Evolutionary conservation across 2,888 invertebrate genomes (phyloP).

Genomic region (Ophion costatus): DNA sequence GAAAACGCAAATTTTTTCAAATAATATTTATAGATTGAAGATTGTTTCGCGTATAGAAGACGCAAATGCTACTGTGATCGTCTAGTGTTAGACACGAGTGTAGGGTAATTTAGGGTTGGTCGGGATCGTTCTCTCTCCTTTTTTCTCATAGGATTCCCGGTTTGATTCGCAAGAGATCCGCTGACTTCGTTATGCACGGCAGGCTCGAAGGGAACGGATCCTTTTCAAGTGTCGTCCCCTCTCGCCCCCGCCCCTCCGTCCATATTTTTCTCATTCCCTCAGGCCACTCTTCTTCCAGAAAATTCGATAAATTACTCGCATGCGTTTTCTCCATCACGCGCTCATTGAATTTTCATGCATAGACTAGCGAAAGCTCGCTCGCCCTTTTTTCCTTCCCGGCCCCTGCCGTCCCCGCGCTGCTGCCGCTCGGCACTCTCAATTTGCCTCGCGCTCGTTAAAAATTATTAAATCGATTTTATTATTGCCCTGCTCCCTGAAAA

Average conservation of each 20-base stretch:
- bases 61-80: neutral
- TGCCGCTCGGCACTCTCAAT: conserved; percentile 9
- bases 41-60: neutral
- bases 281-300: conserved; percentile 55
- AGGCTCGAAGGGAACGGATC: conserved; percentile 38
- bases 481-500: neutral
- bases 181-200: conserved; percentile 62
- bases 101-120: conserved; percentile 65
- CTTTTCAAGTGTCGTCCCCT: conserved; percentile 44
- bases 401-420: neutral
- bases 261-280: conserved; percentile 39
- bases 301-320: conserved; percentile 66
- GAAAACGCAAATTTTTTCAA: neutral
- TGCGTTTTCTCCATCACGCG: conserved; percentile 58
- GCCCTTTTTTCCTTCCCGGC: conserved; percentile 14
- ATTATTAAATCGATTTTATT: conserved; percentile 55
- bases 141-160: conserved; percentile 46
- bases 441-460: conserved; percentile 47
- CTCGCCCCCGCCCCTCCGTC: neutral
- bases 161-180: conserved; percentile 62
- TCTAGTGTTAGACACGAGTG: conserved; percentile 50
- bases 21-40: neutral
- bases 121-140: conserved; percentile 54
- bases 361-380: conserved; percentile 62
- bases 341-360: conserved; percentile 68